phyloP scores from a whole-genome alignment of 2,113 vertebrate species.

The Pampusana beccarii region DNA sequence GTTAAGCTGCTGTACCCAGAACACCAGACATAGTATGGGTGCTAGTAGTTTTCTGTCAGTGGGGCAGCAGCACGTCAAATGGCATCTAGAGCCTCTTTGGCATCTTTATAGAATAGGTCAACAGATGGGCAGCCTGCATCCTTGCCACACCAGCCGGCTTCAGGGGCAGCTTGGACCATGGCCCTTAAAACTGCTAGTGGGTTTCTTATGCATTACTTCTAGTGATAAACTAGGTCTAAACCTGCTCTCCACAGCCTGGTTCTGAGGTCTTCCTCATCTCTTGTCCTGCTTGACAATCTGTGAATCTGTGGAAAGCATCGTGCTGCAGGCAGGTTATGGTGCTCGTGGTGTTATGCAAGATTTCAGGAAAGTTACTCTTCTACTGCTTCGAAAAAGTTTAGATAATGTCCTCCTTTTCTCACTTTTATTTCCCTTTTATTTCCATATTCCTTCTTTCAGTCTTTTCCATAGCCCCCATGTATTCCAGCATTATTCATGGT shows the following conservation, averaged over 20 bases:
- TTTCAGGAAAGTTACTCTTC: too few relatives aligned
- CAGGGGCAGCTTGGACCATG: not conserved
- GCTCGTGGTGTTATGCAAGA: too few relatives aligned
- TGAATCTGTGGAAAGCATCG: too few relatives aligned
- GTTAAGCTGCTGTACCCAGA: not conserved
- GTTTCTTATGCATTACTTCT: not conserved
- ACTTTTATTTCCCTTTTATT: too few relatives aligned
- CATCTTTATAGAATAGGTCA: not conserved
- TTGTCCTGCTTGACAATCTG: not conserved
- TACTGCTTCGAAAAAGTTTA: too few relatives aligned
- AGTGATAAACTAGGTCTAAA: not conserved
- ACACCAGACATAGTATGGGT: too few relatives aligned
- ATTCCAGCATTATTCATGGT: not conserved
- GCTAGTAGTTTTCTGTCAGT: not conserved
- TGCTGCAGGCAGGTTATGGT: too few relatives aligned
- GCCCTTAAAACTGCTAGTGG: not conserved
- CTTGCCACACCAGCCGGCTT: accelerated
- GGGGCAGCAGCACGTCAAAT: accelerated
- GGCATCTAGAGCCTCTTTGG: not conserved
- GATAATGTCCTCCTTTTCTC: too few relatives aligned
- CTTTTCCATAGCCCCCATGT: too few relatives aligned
- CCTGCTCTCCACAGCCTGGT: not conserved
- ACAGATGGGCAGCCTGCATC: too few relatives aligned
- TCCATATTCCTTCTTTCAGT: too few relatives aligned
- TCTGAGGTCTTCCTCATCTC: not conserved